These are phyloP conservation scores for Pseudorasbora parva DNA, from an alignment of 2,113 vertebrate genomes.

Conservation along the genomic window DNA sequence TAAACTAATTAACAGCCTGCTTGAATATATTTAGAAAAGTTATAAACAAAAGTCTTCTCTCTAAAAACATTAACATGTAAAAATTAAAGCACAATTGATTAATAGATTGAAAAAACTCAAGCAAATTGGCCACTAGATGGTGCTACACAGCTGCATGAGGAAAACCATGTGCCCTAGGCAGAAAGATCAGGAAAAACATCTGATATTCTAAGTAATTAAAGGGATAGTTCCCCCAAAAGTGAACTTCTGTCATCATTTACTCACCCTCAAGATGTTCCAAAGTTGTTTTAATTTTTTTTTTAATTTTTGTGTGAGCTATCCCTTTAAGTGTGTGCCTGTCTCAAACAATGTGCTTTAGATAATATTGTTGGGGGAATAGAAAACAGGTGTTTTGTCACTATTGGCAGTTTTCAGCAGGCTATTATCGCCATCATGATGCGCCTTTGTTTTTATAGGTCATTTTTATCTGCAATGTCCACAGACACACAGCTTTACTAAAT, in stretches of 20 bases:
- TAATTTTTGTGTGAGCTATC: too few species aligned
- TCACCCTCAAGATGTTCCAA: too few species aligned
- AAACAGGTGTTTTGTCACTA: background rate
- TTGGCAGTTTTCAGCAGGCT: background rate
- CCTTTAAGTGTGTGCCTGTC: too few species aligned
- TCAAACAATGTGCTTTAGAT: background rate
- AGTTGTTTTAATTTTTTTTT: too few species aligned
- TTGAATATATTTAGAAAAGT: background rate
- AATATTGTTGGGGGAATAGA: background rate
- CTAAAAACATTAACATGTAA: background rate
- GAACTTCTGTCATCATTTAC: too few species aligned
- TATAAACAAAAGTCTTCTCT: background rate
- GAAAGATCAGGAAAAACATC: background rate
- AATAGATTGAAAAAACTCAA: background rate
- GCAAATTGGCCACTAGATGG: slow-evolving; percentile 48
- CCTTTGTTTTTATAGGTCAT: background rate
- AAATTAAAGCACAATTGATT: background rate
- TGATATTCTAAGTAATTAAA: too few species aligned
- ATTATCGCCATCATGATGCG: too few species aligned
- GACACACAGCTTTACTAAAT: background rate
- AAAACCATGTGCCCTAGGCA: background rate
- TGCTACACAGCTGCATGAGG: slow-evolving; percentile 26
- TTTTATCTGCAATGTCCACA: background rate
- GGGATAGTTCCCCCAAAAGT: too few species aligned
- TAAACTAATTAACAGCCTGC: background rate